Evolutionary conservation across 2,113 vertebrate genomes (phyloP).

Genomic region (Phrynocephalus versicolor): DNA sequence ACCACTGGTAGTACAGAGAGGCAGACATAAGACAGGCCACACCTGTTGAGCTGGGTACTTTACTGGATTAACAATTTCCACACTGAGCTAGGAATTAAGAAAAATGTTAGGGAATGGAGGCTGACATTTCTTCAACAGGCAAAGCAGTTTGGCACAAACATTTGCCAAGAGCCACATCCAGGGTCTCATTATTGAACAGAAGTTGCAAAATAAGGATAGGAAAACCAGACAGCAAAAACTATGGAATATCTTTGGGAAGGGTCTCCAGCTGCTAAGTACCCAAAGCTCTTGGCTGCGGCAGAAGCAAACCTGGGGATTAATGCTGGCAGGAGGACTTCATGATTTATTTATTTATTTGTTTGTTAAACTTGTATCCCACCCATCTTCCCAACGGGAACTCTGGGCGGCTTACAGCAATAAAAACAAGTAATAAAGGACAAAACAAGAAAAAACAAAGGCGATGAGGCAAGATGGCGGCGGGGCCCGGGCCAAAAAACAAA

Average conservation of each 20-base stretch:
- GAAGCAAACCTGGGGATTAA: not conserved
- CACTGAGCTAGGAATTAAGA: not conserved
- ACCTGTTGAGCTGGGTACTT: not conserved
- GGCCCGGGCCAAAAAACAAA: too few species aligned
- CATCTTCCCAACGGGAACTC: too few species aligned
- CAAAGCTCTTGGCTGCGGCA: not conserved
- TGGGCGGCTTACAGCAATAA: too few species aligned
- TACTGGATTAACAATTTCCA: not conserved
- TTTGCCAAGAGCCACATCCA: not conserved
- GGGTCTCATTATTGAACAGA: not conserved
- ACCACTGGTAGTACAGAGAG: too few species aligned
- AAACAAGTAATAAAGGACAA: too few species aligned
- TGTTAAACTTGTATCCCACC: too few species aligned
- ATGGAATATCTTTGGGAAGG: not conserved
- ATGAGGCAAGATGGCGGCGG: too few species aligned
- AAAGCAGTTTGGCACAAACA: not conserved
- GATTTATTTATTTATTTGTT: too few species aligned
- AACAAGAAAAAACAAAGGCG: too few species aligned
- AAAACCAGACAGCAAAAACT: not conserved
- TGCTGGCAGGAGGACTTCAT: too few species aligned
- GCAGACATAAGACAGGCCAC: not conserved
- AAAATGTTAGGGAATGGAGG: not conserved
- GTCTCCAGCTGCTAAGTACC: not conserved
- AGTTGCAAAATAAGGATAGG: not conserved
- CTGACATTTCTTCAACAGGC: not conserved